A percentile compares a stretch with the other conserved stretches of the same genome.
These are phyloP conservation scores for Rhagonycha fulva DNA, from an alignment of 2,888 invertebrate species.

Conservation along the genomic window DNA sequence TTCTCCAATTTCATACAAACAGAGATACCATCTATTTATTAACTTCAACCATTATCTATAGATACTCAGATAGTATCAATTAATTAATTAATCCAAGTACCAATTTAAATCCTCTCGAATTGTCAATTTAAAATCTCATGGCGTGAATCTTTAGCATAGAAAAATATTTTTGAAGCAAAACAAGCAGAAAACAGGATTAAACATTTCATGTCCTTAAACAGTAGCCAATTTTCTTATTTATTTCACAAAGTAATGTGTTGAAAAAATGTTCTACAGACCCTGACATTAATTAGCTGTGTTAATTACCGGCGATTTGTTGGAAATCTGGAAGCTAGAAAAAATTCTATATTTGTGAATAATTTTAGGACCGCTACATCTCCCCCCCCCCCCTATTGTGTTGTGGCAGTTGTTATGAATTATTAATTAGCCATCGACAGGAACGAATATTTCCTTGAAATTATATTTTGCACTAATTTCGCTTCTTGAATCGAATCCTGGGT, in stretches of 20 bases:
- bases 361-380: background rate
- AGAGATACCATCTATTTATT: background rate
- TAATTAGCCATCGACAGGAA: too few species aligned
- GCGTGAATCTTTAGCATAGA: background rate
- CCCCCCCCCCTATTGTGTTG: too few species aligned
- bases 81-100: background rate
- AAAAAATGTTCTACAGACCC: background rate
- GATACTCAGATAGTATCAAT: constrained; percentile 2
- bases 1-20: constrained; percentile 29
- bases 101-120: background rate
- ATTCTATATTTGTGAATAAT: too few species aligned
- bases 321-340: too few species aligned
- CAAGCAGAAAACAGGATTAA: background rate
- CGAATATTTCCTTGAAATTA: too few species aligned
- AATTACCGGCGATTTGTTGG: too few species aligned
- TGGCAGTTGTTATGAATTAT: too few species aligned
- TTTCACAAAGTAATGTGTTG: background rate
- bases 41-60: background rate
- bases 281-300: too few species aligned
- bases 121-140: background rate
- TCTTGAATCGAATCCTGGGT: too few species aligned
- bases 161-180: background rate
- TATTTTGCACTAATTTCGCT: too few species aligned
- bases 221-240: too few species aligned
- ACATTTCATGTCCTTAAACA: background rate